Base-by-base conservation (phyloP, 2,113 vertebrate species). In the Tragulus kanchil region DNA sequence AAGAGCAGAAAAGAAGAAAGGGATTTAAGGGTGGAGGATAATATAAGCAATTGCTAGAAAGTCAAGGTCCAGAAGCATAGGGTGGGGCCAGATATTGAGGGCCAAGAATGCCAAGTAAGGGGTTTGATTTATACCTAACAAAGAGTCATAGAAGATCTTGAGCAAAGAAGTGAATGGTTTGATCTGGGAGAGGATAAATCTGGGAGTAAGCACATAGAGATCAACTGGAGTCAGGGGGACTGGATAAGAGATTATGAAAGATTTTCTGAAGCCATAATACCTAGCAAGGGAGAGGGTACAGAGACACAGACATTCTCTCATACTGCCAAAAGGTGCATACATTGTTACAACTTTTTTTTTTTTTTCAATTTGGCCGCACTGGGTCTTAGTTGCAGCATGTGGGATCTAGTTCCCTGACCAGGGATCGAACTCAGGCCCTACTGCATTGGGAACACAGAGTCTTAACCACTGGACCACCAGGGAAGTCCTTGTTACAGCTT, bases 21-120 rank as follows among this genome's bases (percentile, higher is more conserved):
- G 75, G 93, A 93, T 88, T 85, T 75, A 15, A 93, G 64, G 59
- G 71, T 85, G 86, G 65, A 91, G 90, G 88, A 65, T n/a, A 71
- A 64, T 26, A 19, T 36, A 61, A 75, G 59, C 21, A 85, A 90
- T 79, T 17, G 10, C 54, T 89, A 95, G 65, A 79, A 96, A 77
- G n/a, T n/a, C 25, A 50, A 89, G 64, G 21, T n/a, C 92, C 26
- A 50, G n/a, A 58, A 31, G 48, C 61, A 6, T 6, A 48, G 92
- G 54, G 85, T 52, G 48, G 81, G 85, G 59, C n/a, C 79, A 45
- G 28, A 48, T 82, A 71, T 86, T 73, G 2, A n/a, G 73, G 52
- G 36, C 36, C 48, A 26, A 31, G 10, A 81, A 59, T 8, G 64
- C 52, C 65, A 73, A 54, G 67, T 59, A 65, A 88, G 59, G 85